Conservation (phyloP, 2,797 vertebrate species). For the Aplochiton taeniatus region DNA sequence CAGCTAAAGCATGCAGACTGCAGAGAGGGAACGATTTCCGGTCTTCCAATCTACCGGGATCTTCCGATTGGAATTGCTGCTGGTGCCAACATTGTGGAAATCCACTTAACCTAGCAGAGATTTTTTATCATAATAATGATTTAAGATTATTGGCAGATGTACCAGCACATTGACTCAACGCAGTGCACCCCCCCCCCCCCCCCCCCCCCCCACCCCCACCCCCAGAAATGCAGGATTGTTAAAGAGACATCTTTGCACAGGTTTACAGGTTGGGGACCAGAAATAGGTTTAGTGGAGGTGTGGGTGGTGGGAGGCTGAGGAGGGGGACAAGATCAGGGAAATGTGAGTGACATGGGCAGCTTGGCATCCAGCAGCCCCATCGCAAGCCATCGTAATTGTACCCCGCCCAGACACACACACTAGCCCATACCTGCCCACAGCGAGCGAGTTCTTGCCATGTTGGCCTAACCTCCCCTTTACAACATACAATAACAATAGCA, state of each 20-base stretch:
- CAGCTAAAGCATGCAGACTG: background rate
- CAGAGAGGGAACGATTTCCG: background rate
- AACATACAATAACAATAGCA: too few species aligned
- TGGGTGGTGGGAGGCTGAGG: background rate
- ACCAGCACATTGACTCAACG: background rate
- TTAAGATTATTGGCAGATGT: background rate
- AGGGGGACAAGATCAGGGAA: background rate
- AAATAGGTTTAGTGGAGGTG: too few species aligned
- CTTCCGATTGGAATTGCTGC: background rate
- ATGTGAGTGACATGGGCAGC: constrained; percentile 12
- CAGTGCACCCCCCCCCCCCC: background rate
- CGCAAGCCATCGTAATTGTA: background rate
- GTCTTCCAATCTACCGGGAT: background rate
- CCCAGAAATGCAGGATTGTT: too few species aligned
- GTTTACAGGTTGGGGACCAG: too few species aligned
- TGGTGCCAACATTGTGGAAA: background rate
- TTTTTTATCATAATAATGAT: background rate
- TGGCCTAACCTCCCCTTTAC: too few species aligned
- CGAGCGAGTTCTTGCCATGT: too few species aligned
- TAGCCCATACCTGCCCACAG: too few species aligned
- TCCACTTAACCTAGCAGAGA: background rate
- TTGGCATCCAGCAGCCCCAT: background rate
- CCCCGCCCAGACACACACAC: too few species aligned
- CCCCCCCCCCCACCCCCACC: too few species aligned
- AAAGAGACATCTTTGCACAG: too few species aligned